Evolutionary conservation across 2,888 invertebrate species (phyloP).

Genomic region (Busseola fusca): DNA sequence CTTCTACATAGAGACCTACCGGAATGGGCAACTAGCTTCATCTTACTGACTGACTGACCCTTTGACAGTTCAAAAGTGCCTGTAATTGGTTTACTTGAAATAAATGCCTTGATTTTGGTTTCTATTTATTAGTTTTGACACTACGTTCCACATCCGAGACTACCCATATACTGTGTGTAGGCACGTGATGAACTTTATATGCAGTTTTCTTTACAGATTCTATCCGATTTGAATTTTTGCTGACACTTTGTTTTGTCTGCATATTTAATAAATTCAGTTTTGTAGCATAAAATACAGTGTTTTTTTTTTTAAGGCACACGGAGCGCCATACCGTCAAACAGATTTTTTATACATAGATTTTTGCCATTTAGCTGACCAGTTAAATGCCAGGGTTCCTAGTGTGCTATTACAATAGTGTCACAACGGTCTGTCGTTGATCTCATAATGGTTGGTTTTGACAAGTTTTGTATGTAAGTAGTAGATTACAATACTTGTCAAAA

Average conservation of each 20-base stretch:
- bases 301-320: not conserved
- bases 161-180: not conserved
- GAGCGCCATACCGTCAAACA: too few relatives aligned
- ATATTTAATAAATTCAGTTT: not conserved
- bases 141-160: not conserved
- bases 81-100: too few relatives aligned
- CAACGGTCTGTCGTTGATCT: too few relatives aligned
- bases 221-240: not conserved
- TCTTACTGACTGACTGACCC: too few relatives aligned
- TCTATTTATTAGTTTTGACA: slow-evolving; percentile 14
- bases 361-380: not conserved
- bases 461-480: too few relatives aligned
- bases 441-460: too few relatives aligned
- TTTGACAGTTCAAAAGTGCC: too few relatives aligned
- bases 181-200: not conserved
- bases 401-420: too few relatives aligned
- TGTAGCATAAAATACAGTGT: not conserved
- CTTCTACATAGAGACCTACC: too few relatives aligned
- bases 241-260: not conserved
- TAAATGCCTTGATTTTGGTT: too few relatives aligned
- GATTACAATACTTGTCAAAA: too few relatives aligned
- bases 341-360: not conserved
- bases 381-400: not conserved
- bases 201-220: not conserved
- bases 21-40: too few relatives aligned